Evolutionary conservation across 2,888 invertebrate genomes (phyloP).

Genomic region (Latrodectus hesperus): DNA sequence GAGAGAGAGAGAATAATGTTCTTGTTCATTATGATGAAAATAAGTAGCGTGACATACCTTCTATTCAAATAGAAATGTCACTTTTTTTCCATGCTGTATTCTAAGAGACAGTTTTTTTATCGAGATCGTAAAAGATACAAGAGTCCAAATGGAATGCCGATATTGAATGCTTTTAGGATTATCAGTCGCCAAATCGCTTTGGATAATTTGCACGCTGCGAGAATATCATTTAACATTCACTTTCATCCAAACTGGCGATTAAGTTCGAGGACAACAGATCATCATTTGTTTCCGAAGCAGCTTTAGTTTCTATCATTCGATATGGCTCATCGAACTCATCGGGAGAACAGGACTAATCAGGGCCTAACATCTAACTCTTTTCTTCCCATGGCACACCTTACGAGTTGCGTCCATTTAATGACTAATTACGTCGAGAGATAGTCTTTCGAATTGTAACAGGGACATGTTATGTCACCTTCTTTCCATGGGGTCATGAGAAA

Average conservation of each 20-base stretch:
- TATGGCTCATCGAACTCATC: slow-evolving; percentile 45
- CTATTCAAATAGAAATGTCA: no score
- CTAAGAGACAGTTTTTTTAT: no score
- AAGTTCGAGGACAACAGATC: neutral
- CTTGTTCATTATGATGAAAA: no score
- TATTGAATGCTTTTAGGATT: neutral
- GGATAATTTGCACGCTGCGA: neutral
- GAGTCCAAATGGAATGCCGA: neutral
- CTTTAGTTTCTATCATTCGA: neutral
- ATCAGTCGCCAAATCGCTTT: neutral
- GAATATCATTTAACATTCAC: neutral
- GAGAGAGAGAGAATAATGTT: no score
- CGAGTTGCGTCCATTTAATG: slow-evolving; percentile 39
- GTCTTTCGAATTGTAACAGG: slow-evolving; percentile 64
- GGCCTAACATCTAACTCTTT: slow-evolving; percentile 17
- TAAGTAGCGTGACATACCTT: no score
- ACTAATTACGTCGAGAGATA: slow-evolving; percentile 49
- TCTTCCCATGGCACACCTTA: slow-evolving; percentile 51
- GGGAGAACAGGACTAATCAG: slow-evolving; percentile 31
- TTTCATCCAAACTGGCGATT: neutral
- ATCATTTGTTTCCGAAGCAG: neutral
- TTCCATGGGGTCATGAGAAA: slow-evolving; percentile 62
- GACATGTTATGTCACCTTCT: slow-evolving; percentile 53
- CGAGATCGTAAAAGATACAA: no score
- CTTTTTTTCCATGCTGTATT: no score